Conservation (phyloP, 2,113 vertebrate species). For the Vanacampus margaritifer region DNA sequence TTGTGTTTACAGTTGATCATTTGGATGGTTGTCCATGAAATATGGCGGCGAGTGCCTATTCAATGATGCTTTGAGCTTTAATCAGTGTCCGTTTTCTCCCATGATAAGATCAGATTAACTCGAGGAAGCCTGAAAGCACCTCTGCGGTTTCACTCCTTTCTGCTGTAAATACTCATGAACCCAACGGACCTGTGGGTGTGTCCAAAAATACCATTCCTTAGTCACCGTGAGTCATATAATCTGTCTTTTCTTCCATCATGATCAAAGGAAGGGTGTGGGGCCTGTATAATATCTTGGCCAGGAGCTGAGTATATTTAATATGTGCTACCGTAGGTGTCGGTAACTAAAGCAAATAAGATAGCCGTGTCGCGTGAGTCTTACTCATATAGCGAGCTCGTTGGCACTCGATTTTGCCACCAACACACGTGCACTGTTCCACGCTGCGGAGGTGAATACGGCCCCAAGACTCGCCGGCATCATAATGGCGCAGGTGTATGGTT, state of each 20-base stretch:
- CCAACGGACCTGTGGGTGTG: slow-evolving; percentile 44
- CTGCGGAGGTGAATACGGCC: slow-evolving; percentile 75
- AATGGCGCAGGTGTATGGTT: slow-evolving; percentile 73
- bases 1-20: neutral
- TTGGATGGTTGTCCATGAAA: neutral
- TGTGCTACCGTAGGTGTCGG: neutral
- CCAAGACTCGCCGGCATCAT: slow-evolving; percentile 81
- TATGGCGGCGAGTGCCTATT: neutral
- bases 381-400: slow-evolving; percentile 69
- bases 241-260: slow-evolving; percentile 42
- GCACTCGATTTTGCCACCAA: slow-evolving; percentile 59
- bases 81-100: neutral
- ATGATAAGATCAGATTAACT: slow-evolving; percentile 7
- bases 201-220: slow-evolving; percentile 48
- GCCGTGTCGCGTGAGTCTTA: slow-evolving; percentile 47
- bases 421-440: slow-evolving; percentile 81
- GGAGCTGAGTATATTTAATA: slow-evolving; percentile 6
- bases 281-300: slow-evolving; percentile 11
- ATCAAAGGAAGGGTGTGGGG: slow-evolving; percentile 54
- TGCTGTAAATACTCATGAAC: slow-evolving; percentile 26
- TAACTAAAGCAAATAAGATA: slow-evolving; percentile 16
- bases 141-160: neutral
- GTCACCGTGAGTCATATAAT: slow-evolving; percentile 66
- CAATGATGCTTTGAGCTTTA: neutral
- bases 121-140: slow-evolving; percentile 28